Conservation (phyloP, 2,888 invertebrate genomes). For the Rotaria macrura region DNA sequence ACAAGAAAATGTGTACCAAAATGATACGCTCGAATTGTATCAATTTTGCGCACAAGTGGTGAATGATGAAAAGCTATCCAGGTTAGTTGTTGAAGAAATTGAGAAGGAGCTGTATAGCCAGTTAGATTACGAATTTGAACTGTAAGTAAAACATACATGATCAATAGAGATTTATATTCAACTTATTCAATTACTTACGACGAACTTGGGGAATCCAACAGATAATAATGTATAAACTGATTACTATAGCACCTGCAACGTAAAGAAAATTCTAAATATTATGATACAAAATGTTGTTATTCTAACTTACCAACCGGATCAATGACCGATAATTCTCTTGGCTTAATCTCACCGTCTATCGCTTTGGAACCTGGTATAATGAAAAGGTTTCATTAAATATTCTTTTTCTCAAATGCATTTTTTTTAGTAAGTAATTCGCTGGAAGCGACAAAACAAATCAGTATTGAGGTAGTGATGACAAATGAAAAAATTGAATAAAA, state of each 20-base stretch:
- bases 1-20: neutral
- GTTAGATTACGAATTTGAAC: neutral
- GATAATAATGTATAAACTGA: constrained; percentile 51
- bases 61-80: constrained; percentile 46
- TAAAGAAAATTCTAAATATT: neutral
- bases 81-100: constrained; percentile 47
- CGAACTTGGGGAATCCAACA: constrained; percentile 41
- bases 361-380: neutral
- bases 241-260: constrained; percentile 47
- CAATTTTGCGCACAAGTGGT: constrained; percentile 40
- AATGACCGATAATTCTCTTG: constrained; percentile 36
- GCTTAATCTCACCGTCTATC: neutral
- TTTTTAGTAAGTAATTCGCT: no score
- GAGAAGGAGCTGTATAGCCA: constrained; percentile 40
- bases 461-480: no score
- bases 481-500: no score
- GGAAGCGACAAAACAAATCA: no score
- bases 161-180: neutral
- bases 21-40: constrained; percentile 41
- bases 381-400: neutral
- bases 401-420: no score
- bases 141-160: neutral
- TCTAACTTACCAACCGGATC: constrained; percentile 47
- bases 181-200: neutral
- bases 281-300: neutral